Base-by-base conservation (phyloP, 2,797 vertebrate genomes). In the Poecile montanus region DNA sequence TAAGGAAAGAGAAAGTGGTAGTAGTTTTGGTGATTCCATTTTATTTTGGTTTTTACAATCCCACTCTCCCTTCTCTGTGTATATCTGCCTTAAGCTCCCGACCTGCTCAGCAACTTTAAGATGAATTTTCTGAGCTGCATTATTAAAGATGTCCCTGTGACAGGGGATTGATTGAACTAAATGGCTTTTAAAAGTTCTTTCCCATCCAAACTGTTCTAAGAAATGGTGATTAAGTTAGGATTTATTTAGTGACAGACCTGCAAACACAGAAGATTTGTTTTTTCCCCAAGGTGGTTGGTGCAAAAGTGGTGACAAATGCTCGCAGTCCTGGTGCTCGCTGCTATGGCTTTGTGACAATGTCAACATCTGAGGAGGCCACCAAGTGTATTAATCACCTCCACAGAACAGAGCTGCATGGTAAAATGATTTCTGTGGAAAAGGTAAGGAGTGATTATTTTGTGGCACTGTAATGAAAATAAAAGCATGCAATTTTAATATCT, bases 331-430 rank as follows among this genome's bases (percentile, higher is more conserved):
- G 99, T 0, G 98, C 99, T 50, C 99, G 99, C n/a, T 99, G 99
- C 96, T 99, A 99, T 0, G 99, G 99, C 25, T 99, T 99, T 29
- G 99, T 99, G 79, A 99, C 99, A 3, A 99, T 99, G 99, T 98
- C 98, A 1, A 98, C 99, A 1, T 97, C 98, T 3, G 99, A 99
- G 10, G 99, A 99, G 94, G 99, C 99, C 48, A 99, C 99, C 38
- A 99, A 98, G 75, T 99, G 99, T 20, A 99, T 99, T 88, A 98
- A 93, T 92, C 99, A 99, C 66, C 98, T 99, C 14, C 99, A 99
- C 97, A 98, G 99, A 74, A 99, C 99, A 0, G 99, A 99, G 90
- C 98, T 99, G 74, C 99, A 99, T 8, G 99, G 99, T 29, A 98
- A 98, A 90, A 99, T 99, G 99, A 99, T 99, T 97, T 99, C 99